Percentiles rank a stretch among this genome's conserved stretches.
Evolutionary conservation across 2,797 vertebrate genomes (phyloP).

Genomic region (Chromis chromis): DNA sequence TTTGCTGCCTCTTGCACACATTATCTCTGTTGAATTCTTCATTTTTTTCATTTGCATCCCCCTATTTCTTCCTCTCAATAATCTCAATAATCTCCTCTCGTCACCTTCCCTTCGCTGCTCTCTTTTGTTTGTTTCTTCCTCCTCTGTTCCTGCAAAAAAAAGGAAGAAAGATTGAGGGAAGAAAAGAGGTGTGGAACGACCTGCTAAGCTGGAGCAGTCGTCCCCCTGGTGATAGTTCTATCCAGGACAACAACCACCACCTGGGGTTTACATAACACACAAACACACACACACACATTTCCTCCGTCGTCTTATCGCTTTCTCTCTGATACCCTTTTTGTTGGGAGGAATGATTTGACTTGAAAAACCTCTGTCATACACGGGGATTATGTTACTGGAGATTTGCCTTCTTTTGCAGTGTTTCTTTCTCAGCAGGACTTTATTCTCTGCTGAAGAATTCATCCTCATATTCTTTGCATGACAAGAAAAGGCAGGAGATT

Average conservation of each 20-base stretch:
- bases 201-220: conserved; percentile 67
- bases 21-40: background rate
- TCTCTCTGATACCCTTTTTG: conserved; percentile 44
- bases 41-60: background rate
- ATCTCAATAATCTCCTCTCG: conserved; percentile 5
- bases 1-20: background rate
- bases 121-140: conserved; percentile 21
- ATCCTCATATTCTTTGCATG: conserved; percentile 32
- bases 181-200: conserved; percentile 52
- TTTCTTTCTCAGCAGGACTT: conserved; percentile 9
- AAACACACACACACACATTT: conserved; percentile 36
- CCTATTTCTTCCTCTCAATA: background rate
- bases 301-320: conserved; percentile 43
- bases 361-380: conserved; percentile 34
- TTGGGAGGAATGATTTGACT: conserved; percentile 47
- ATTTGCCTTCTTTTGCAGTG: conserved; percentile 41
- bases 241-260: conserved; percentile 87
- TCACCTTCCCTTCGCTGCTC: background rate
- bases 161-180: background rate
- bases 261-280: conserved; percentile 79
- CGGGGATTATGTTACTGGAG: conserved; percentile 38
- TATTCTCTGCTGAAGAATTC: conserved; percentile 27
- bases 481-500: conserved; percentile 24
- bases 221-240: conserved; percentile 82
- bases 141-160: conserved; percentile 8